Evolutionary conservation across 2,113 vertebrate genomes (phyloP), one percentile per base, ranked within the genome.

Genomic region (Lamprotornis superbus): DNA sequence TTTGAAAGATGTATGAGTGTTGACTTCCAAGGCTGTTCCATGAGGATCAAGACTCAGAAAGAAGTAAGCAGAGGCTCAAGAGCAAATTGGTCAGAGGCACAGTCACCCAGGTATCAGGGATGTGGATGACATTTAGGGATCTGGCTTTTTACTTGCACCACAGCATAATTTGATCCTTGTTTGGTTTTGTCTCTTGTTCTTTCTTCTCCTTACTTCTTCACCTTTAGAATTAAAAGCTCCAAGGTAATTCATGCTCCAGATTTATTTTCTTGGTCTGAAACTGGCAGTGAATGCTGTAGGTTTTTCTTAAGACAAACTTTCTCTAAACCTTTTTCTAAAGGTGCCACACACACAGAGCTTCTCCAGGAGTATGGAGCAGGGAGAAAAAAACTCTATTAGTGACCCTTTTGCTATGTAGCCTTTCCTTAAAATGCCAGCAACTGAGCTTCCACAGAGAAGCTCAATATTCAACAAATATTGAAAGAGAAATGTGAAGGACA

Each of bases 351-450:
- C 12, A 52, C 47, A 33, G 16, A 19, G 12, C 61, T 79, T 87
- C 42, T 82, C 46, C 33, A 46, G 52, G 78, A 70, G 39, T 55
- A n/a, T 74, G 42, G 24, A 22, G 33, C 28, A 85, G 14, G 52
- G 79, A 73, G 35, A 21, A 74, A 57, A 65, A 80, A 56, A 6
- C 50, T 55, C 25, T 28, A 7, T 47, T 82, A 83, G 35, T 87
- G 81, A 89, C 71, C 35, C 30, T 70, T 96, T 63, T 83, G 80
- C 74, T 71, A 33, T 82, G 87, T 89, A 94, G 90, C 89, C 90
- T 96, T 96, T 96, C 64, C 85, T 89, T 94, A 89, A 95, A 94
- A 95, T 79, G 76, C 42, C 55, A 75, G 55, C 57, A 75, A 61
- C 71, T 65, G 31, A 79, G 52, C 70, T 93, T 91, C 89, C 53